Base-by-base conservation (phyloP, 2,888 invertebrate species). In the Schizaphis graminum region DNA sequence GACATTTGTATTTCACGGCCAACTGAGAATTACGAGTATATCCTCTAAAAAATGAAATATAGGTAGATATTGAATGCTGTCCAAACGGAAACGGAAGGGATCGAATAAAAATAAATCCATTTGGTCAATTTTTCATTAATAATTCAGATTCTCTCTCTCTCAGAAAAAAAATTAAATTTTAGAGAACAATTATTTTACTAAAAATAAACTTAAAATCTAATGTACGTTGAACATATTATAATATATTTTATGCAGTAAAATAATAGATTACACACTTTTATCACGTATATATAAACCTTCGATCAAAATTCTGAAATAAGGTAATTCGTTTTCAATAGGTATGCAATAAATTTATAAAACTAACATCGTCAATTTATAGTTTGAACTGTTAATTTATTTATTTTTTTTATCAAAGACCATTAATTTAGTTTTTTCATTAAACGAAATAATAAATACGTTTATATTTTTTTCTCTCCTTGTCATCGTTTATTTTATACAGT, bases 1-100 rank as follows among this genome's bases (percentile, higher is more conserved):
- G 35, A 56, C 56, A 56, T 56, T 89, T 47, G 11, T 56, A 49
- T 47, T 56, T 56, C 26, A 89, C 24, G 53, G 35, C 21, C 8
- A 67, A 67, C 67, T 67, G 67, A 67, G 67, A 67, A 67, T 67
- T 67, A 67, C 67, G n/a, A n/a, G 67, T 67, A 67, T n/a, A n/a
- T n/a, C n/a, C 67, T 67, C 26, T 67, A 67, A 67, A 67, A 67
- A 67, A 67, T 67, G n/a, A 67, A 67, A 67, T 67, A 67, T 67
- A 67, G 67, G 67, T n/a, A 67, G 7, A 35, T 67, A n/a, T 67
- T 67, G 35, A 67, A 67, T 67, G 35, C n/a, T 67, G 67, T 21
- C 67, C 67, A 67, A 67, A 67, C 35, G 67, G 67, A 67, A 67
- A 67, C 67, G 41, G 11, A 41, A 41, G 26, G 35, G 56, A 35